Evolutionary conservation across 2,888 invertebrate species (phyloP).

Genomic region (Drosophila basisetae): DNA sequence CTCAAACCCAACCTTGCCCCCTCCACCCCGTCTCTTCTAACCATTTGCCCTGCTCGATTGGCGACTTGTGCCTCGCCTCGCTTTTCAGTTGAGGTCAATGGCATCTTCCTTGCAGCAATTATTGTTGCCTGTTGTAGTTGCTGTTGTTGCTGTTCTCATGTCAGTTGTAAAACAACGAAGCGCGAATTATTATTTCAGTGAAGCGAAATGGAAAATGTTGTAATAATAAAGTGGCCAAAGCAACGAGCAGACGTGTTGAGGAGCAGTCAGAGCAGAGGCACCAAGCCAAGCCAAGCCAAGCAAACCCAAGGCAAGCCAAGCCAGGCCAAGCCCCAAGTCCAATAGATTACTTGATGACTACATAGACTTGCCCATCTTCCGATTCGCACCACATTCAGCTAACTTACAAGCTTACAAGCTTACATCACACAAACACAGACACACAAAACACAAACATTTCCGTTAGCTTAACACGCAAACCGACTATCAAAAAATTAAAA

Average conservation of each 20-base stretch:
- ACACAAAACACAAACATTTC: conserved; percentile 66
- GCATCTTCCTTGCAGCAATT: conserved; percentile 55
- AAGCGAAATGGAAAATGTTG: conserved; percentile 79
- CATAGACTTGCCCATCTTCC: conserved; percentile 41
- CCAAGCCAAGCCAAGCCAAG: not conserved
- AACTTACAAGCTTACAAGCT: conserved; percentile 39
- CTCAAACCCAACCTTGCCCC: not conserved
- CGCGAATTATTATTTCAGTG: conserved; percentile 79
- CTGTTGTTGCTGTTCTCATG: conserved; percentile 19
- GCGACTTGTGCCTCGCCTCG: conserved; percentile 29
- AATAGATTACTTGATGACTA: conserved; percentile 46
- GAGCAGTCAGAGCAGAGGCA: conserved; percentile 1
- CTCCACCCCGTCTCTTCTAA: not conserved
- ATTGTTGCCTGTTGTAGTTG: conserved; percentile 15
- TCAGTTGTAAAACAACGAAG: conserved; percentile 73
- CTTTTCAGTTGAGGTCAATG: conserved; percentile 52
- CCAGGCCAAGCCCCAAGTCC: conserved; percentile 60
- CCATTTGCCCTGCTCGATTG: conserved; percentile 33
- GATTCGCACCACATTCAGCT: conserved; percentile 40
- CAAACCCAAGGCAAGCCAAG: conserved; percentile 33
- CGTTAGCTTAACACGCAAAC: conserved; percentile 69
- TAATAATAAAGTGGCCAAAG: conserved; percentile 76
- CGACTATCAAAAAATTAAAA: conserved; percentile 34
- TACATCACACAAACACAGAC: conserved; percentile 47
- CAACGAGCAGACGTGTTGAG: conserved; percentile 35